These are phyloP conservation scores for Pseudobourletiella spinata DNA, from an alignment of 1,140 invertebrate genomes.

Conservation along the genomic window DNA sequence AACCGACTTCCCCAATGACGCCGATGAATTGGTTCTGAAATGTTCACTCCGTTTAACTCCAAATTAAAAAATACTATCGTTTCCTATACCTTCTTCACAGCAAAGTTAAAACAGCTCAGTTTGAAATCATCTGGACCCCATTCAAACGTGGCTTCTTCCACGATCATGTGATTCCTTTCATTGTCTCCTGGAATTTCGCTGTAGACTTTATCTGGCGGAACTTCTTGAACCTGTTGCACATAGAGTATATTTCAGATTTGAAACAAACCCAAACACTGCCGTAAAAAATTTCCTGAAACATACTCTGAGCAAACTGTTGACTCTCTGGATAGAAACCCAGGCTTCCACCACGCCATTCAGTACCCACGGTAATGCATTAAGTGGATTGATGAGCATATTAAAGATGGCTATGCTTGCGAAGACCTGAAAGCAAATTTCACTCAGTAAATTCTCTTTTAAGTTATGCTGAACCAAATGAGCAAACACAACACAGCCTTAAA, in stretches of 20 bases:
- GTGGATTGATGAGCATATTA: constrained; percentile 88
- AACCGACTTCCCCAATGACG: constrained; percentile 60
- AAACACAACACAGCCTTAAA: too few relatives aligned
- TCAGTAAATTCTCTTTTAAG: too few relatives aligned
- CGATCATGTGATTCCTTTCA: constrained; percentile 9
- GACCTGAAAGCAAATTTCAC: constrained; percentile 45
- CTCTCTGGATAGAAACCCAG: constrained; percentile 75
- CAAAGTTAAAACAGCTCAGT: constrained; percentile 7
- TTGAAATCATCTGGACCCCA: constrained; percentile 38
- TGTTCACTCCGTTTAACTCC: too few relatives aligned
- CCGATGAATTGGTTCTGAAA: constrained; percentile 50
- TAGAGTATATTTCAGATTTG: constrained; percentile 1
- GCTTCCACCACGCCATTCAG: constrained; percentile 92
- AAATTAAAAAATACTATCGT: too few relatives aligned
- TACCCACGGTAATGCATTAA: constrained; percentile 98
- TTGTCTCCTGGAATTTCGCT: background rate
- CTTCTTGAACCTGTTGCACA: background rate
- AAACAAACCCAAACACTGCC: background rate
- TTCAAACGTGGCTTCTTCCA: constrained; percentile 41
- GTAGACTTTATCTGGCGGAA: constrained; percentile 12
- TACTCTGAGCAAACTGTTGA: constrained; percentile 43
- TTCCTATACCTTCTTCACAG: constrained; percentile 23
- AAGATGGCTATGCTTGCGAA: constrained; percentile 92
- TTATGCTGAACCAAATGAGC: too few relatives aligned
- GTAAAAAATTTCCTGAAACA: background rate